These are phyloP conservation scores for Austrofundulus limnaeus DNA, from an alignment of 2,113 vertebrate species.

Conservation along the genomic window DNA sequence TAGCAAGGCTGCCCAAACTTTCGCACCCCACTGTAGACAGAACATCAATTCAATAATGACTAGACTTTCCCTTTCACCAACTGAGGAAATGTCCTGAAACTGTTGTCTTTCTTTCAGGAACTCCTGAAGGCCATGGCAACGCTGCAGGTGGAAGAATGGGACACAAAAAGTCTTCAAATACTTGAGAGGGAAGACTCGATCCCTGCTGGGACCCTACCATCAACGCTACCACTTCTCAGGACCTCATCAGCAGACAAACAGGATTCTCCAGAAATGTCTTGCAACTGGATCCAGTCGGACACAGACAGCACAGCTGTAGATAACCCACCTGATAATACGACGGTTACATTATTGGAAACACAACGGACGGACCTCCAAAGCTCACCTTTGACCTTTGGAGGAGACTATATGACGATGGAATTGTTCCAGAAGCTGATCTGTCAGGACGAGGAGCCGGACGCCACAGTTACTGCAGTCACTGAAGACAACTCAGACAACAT, in stretches of 20 bases:
- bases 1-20: too few relatives aligned
- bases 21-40: too few relatives aligned
- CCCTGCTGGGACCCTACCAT: neutral
- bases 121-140: conserved; percentile 44
- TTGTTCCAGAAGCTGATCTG: conserved; percentile 67
- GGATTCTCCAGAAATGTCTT: neutral
- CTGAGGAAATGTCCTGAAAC: neutral
- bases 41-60: too few relatives aligned
- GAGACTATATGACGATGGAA: conserved; percentile 84
- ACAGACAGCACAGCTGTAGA: neutral
- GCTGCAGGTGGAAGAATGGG: conserved; percentile 56
- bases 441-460: neutral
- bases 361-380: neutral
- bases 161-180: conserved; percentile 70
- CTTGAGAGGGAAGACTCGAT: conserved; percentile 49
- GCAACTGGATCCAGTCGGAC: conserved; percentile 12
- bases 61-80: too few relatives aligned
- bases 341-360: neutral
- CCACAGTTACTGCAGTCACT: neutral
- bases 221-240: neutral
- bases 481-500: neutral
- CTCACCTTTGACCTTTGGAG: conserved; percentile 35
- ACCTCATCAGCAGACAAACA: neutral
- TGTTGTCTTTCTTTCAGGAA: conserved; percentile 42
- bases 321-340: rapidly evolving